phyloP scores from a whole-genome alignment of 2,888 invertebrate genomes.

The Homarus gammarus region DNA sequence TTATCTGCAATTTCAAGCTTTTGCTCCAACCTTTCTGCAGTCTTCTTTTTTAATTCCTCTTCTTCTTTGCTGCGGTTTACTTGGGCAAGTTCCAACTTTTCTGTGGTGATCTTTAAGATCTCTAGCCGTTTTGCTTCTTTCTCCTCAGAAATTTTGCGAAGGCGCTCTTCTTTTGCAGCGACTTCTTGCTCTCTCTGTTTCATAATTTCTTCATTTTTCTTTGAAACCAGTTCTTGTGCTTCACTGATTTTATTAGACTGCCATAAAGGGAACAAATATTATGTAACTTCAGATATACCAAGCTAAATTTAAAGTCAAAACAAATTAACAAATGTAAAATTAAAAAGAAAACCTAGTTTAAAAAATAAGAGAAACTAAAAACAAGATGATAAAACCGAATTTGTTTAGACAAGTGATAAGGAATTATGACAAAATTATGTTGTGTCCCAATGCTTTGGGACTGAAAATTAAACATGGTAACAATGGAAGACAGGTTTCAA shows the following conservation, averaged over 20 bases:
- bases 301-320: constrained; percentile 65
- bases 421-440: too few species aligned
- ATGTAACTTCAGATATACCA: constrained; percentile 42
- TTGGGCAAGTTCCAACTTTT: constrained; percentile 75
- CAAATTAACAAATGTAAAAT: constrained; percentile 11
- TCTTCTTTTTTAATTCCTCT: constrained; percentile 74
- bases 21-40: constrained; percentile 76
- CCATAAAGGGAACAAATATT: constrained; percentile 19
- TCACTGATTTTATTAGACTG: constrained; percentile 74
- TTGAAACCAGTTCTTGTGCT: constrained; percentile 61
- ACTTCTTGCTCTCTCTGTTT: constrained; percentile 45
- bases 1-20: constrained; percentile 76
- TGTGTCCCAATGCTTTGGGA: too few species aligned
- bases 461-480: too few species aligned
- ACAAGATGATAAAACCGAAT: background rate
- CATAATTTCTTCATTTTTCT: constrained; percentile 50
- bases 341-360: background rate
- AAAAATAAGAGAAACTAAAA: background rate
- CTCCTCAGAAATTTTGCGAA: constrained; percentile 64
- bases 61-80: constrained; percentile 75
- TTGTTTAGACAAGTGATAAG: too few species aligned
- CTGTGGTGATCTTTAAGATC: constrained; percentile 40
- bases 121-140: constrained; percentile 57
- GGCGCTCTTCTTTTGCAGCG: constrained; percentile 65
- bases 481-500: too few species aligned